These are phyloP conservation scores for Lagopus muta DNA, from an alignment of 2,113 vertebrate species.

Conservation along the genomic window DNA sequence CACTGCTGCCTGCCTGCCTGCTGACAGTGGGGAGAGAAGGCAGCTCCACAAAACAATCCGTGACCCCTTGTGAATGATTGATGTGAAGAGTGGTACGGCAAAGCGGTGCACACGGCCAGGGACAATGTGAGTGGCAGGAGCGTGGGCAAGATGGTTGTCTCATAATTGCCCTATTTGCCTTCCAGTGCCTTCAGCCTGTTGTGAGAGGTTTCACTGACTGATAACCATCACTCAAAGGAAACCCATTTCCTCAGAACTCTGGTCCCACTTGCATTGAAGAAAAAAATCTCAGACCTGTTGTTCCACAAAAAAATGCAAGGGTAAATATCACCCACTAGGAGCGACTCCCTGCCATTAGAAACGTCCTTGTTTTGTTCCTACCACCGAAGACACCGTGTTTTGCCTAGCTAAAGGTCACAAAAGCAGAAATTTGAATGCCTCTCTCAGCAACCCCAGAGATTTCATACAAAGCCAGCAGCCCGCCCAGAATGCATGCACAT, in stretches of 20 bases:
- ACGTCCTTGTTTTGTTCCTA: slow-evolving; percentile 6
- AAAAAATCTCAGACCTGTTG: not conserved
- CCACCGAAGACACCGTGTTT: slow-evolving; percentile 7
- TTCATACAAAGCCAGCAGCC: not conserved
- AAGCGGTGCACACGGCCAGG: accelerated
- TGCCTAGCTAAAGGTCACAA: slow-evolving; percentile 16
- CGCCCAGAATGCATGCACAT: not conserved
- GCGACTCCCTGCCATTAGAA: not conserved
- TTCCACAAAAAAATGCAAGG: not conserved
- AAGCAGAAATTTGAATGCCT: slow-evolving; percentile 8
- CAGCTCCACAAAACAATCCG: not conserved
- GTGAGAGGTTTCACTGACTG: not conserved
- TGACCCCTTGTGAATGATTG: not conserved
- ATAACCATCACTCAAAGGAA: not conserved
- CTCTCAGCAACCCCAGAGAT: not conserved
- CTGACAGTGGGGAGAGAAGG: not conserved
- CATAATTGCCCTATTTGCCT: not conserved
- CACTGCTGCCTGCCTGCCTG: not conserved
- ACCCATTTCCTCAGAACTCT: not conserved
- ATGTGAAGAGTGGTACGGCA: not conserved
- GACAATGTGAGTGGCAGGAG: not conserved
- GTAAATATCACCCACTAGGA: not conserved
- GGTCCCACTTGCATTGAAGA: not conserved
- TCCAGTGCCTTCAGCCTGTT: not conserved
- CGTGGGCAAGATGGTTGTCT: accelerated